Percentiles rank a stretch among this genome's conserved stretches.
Evolutionary conservation across 1,140 invertebrate species (phyloP).

Genomic region (Sipha flava): DNA sequence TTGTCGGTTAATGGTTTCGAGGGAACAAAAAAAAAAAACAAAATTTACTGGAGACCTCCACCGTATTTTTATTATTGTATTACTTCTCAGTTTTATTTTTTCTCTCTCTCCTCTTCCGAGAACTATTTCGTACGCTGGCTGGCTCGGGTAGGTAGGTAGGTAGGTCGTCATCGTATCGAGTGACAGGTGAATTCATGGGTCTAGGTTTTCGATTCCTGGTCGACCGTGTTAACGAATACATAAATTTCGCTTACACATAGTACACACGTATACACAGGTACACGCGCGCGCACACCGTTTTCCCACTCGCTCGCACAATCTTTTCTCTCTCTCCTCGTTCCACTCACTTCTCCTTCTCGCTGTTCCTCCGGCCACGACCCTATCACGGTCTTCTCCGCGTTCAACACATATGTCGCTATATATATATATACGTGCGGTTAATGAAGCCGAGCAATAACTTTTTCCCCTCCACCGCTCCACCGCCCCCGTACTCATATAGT

Average conservation of each 20-base stretch:
- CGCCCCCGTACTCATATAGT: no score
- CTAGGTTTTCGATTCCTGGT: slow-evolving; percentile 12
- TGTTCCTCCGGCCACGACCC: no score
- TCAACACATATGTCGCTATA: background rate
- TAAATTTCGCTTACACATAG: background rate
- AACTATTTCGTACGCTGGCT: background rate
- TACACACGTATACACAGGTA: no score
- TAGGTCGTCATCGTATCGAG: background rate
- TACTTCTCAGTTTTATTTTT: background rate
- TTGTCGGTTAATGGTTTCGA: background rate
- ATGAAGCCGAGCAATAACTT: slow-evolving; percentile 26
- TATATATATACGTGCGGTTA: background rate
- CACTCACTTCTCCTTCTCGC: background rate
- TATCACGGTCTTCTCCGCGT: no score
- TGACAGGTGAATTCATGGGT: slow-evolving; percentile 27
- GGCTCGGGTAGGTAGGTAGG: background rate
- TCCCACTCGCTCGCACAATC: background rate
- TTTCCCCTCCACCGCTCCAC: background rate
- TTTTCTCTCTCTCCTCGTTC: background rate
- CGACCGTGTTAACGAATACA: background rate
- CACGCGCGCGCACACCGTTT: background rate
- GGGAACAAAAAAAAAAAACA: background rate
- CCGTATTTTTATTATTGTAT: background rate
- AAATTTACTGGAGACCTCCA: no score
- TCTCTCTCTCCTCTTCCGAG: no score